These are phyloP conservation scores for Labeo calbasu DNA, from an alignment of 2,797 vertebrate species.

Conservation along the genomic window DNA sequence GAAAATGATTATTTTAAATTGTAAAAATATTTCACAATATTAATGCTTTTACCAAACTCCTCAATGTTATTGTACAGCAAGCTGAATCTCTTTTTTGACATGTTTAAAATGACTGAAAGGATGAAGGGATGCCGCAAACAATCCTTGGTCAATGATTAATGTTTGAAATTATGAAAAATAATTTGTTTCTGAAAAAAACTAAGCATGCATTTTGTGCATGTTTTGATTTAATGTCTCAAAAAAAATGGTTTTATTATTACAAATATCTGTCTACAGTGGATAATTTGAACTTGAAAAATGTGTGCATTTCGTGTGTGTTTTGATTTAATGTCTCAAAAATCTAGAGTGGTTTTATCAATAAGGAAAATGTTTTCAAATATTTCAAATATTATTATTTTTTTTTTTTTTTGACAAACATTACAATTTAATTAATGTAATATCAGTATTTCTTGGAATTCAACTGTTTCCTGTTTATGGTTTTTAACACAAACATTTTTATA, in stretches of 20 bases:
- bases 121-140: not conserved
- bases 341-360: not conserved
- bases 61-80: not conserved
- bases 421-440: not conserved
- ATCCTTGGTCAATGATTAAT: not conserved
- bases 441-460: not conserved
- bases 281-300: not conserved
- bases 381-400: not conserved
- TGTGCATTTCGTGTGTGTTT: not conserved
- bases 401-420: not conserved
- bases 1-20: not conserved
- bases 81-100: constrained; percentile 7
- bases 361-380: not conserved
- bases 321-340: not conserved
- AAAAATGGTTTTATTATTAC: not conserved
- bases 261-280: not conserved
- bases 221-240: not conserved
- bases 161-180: too few relatives aligned
- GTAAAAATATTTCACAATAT: not conserved
- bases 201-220: too few relatives aligned
- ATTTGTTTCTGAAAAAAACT: not conserved
- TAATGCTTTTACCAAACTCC: not conserved
- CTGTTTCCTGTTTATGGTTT: too few relatives aligned
- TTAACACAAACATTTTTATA: too few relatives aligned
- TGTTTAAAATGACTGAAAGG: not conserved